A percentile compares a stretch with the other conserved stretches of the same genome.
Conservation (phyloP, 2,113 vertebrate genomes). For the Balaenoptera acutorostrata region DNA sequence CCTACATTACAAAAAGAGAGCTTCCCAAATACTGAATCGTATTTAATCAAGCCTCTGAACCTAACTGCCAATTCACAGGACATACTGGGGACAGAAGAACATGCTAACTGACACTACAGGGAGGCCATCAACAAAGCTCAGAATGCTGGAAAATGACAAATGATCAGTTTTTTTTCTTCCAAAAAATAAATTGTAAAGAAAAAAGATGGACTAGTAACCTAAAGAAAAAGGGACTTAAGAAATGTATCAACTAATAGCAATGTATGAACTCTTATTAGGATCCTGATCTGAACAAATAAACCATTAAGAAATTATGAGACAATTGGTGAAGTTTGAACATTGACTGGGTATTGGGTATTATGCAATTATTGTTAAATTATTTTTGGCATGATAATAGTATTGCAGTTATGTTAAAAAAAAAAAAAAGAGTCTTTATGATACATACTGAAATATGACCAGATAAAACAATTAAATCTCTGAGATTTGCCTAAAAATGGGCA, state of each 20-base stretch:
- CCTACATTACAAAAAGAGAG: not conserved
- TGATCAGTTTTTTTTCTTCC: not conserved
- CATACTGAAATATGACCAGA: not conserved
- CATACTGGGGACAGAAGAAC: not conserved
- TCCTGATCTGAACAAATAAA: not conserved
- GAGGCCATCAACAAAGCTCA: not conserved
- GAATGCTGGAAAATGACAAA: not conserved
- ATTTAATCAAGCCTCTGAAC: not conserved
- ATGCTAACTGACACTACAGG: not conserved
- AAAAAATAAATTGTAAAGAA: not conserved
- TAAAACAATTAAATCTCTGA: not conserved
- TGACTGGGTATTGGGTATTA: not conserved
- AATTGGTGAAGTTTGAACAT: not conserved
- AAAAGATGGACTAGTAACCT: not conserved
- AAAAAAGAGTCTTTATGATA: not conserved
- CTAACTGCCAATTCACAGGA: not conserved
- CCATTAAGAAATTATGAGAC: not conserved
- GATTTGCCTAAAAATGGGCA: not conserved
- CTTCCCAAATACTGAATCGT: not conserved
- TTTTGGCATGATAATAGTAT: not conserved
- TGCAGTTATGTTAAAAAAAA: not conserved
- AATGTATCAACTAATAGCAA: not conserved
- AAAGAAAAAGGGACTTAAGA: not conserved
- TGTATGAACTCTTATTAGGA: not conserved
- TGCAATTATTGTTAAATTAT: not conserved